Evolutionary conservation across 2,888 invertebrate species (phyloP), one percentile per base, ranked within the genome.

Genomic region (Ochropleura plecta): DNA sequence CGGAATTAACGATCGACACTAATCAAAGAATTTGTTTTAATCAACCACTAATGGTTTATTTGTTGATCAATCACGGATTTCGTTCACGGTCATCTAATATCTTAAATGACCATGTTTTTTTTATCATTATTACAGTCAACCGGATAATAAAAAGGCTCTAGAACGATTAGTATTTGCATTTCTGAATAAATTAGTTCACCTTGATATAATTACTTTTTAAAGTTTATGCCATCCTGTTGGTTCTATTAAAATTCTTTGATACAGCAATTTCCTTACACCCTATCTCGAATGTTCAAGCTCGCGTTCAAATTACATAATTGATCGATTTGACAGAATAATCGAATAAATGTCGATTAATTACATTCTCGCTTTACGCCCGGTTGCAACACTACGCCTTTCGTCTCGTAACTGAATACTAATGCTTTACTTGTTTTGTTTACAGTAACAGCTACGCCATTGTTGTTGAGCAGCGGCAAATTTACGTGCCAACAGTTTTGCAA

Each of bases 371-470:
- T 88, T 77, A 81, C 73, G 74, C 77, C 30, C 30, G 30, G 30
- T 88, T 86, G 83, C 86, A 87, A 87, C 81, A 83, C 74, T 67
- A 78, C 77, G 78, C 73, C 83, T 87, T 87, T 88, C 89, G 84
- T 86, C 84, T 84, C 77, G 85, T 79, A 88, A 86, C 84, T 68
- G 76, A 88, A 86, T 87, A 89, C 91, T 92, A 92, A 93, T 92
- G 91, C 91, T 90, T 88, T 90, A 91, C 91, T 93, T 90, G 93
- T 94, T 93, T 93, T 93, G 93, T 93, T 92, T 91, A 91, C 88
- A 91, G 92, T 91, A 92, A 92, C 90, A 91, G 92, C 90, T 88
- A 71, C 91, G 91, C 92, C 90, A 94, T 95, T 95, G 94, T 95
- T 93, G 89, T 88, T 86, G 84, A 88, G 85, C 90, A 88, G 82